These are phyloP conservation scores for Ascidia mentula DNA, from an alignment of 23 tunicate genomes.

Conservation along the genomic window DNA sequence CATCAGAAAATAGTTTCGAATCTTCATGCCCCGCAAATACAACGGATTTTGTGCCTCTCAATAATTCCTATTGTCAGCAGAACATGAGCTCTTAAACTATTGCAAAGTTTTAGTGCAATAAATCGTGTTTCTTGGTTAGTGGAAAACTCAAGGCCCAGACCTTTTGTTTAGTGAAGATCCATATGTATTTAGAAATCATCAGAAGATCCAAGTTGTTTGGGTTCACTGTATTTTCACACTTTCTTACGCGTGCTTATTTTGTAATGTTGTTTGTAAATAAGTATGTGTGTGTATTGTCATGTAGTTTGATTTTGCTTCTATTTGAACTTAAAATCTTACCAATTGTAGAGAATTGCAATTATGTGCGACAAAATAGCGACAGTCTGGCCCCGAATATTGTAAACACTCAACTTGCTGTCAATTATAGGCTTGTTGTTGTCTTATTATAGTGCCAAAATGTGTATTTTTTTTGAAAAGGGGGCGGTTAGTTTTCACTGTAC, in stretches of 20 bases:
- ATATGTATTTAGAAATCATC: background rate
- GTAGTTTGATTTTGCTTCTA: no score
- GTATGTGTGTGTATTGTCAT: no score
- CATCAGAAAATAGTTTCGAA: background rate
- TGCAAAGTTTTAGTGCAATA: background rate
- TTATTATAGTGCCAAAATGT: background rate
- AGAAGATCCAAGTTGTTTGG: background rate
- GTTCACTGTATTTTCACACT: slow-evolving; percentile 1
- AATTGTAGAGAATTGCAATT: no score
- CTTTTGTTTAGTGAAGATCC: no score
- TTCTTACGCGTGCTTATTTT: background rate
- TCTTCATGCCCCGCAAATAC: background rate
- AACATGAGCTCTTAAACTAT: background rate
- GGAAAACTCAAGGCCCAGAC: no score
- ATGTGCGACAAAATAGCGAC: no score
- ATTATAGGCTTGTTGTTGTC: background rate
- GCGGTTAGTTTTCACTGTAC: background rate
- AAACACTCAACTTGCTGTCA: no score
- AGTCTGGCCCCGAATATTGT: no score
- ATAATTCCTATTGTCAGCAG: background rate
- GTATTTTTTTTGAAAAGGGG: no score
- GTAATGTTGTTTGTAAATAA: no score
- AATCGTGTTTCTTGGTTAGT: background rate
- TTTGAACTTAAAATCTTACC: no score
- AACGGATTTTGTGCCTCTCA: background rate